These are phyloP conservation scores for Philereme transversata DNA, from an alignment of 2,888 invertebrate genomes.

Conservation along the genomic window DNA sequence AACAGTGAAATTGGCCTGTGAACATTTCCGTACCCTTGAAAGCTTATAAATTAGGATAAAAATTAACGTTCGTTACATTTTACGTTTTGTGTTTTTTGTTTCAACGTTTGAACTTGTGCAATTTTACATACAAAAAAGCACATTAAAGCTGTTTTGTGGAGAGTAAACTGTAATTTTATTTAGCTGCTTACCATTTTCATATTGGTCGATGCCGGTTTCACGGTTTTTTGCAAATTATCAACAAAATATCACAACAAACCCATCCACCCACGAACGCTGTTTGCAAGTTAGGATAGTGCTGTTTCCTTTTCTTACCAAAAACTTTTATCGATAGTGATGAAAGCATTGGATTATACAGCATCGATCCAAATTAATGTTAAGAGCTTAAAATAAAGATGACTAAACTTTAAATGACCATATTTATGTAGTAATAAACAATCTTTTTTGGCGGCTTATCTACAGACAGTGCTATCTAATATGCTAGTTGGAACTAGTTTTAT, in stretches of 20 bases:
- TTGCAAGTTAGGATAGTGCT: slow-evolving; percentile 62
- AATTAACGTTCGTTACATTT: slow-evolving; percentile 13
- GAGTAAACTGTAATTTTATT: background rate
- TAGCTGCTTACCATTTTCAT: slow-evolving; percentile 62
- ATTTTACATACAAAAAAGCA: background rate
- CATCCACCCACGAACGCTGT: slow-evolving; percentile 64
- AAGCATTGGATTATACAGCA: too few relatives aligned
- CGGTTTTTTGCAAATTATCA: slow-evolving; percentile 53
- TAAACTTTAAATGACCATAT: too few relatives aligned
- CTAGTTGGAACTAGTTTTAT: too few relatives aligned
- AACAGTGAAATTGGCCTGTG: slow-evolving; percentile 4
- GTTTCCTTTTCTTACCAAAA: slow-evolving; percentile 17
- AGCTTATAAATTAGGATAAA: background rate
- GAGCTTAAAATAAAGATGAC: too few relatives aligned
- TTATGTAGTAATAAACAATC: too few relatives aligned
- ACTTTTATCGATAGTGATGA: slow-evolving; percentile 1
- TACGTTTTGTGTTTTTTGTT: slow-evolving; percentile 3
- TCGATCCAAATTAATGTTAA: too few relatives aligned
- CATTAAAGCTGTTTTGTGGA: background rate
- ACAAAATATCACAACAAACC: slow-evolving; percentile 72
- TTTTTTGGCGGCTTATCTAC: too few relatives aligned
- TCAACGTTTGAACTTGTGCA: slow-evolving; percentile 3
- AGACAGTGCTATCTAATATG: too few relatives aligned
- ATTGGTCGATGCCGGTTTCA: slow-evolving; percentile 50
- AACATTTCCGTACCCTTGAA: background rate